A percentile compares a stretch with the other conserved stretches of the same genome.
These are phyloP conservation scores for Acropternis orthonyx DNA, from an alignment of 2,797 vertebrate genomes.

Conservation along the genomic window DNA sequence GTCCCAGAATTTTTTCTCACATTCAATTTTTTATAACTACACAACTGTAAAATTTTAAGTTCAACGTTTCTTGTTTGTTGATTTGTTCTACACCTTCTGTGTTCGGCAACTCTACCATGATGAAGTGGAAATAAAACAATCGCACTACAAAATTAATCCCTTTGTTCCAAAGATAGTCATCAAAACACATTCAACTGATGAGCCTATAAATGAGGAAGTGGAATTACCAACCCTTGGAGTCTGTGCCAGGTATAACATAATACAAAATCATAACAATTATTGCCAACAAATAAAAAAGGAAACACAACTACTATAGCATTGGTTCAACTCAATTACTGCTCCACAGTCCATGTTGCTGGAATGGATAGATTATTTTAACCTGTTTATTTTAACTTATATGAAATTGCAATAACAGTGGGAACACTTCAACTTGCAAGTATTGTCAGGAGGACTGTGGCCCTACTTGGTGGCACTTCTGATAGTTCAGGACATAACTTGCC, in stretches of 20 bases:
- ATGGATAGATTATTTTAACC: not conserved
- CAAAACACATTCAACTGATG: not conserved
- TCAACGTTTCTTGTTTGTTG: not conserved
- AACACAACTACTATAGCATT: not conserved
- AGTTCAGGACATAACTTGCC: not conserved
- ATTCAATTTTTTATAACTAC: not conserved
- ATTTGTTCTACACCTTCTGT: not conserved
- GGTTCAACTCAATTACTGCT: not conserved
- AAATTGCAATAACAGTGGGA: not conserved
- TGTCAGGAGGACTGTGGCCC: not conserved
- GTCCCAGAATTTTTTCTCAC: not conserved
- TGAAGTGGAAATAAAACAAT: conserved; percentile 1
- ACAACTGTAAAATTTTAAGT: not conserved
- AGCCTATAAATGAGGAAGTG: not conserved
- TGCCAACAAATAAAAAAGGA: not conserved
- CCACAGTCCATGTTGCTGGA: not conserved
- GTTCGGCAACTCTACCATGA: not conserved
- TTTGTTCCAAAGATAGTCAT: conserved; percentile 14
- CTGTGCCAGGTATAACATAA: not conserved
- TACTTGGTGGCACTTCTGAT: not conserved
- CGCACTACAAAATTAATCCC: not conserved
- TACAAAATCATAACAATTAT: not conserved
- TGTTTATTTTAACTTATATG: not conserved
- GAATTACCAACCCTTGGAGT: not conserved
- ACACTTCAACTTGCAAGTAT: not conserved